Evolutionary conservation across 1,140 invertebrate species (phyloP), one percentile per base, ranked within the genome.

Genomic region (Nixonia krombeini): DNA sequence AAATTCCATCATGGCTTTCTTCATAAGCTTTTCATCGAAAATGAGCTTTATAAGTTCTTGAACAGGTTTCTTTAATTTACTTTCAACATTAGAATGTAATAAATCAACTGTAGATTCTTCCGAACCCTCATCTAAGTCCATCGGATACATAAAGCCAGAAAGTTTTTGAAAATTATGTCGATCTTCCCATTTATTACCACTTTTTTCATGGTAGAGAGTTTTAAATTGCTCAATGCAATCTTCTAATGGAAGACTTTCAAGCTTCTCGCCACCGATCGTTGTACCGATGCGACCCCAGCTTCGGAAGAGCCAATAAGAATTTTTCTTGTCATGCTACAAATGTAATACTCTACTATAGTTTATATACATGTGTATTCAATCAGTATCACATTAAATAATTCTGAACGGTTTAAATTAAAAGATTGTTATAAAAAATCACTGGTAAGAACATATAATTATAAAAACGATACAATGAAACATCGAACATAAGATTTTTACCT

Each of bases 281-380:
- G 97, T 99, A 5, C 97, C 80, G 72, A 98, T 96, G 63, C 97
- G 88, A 12, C 98, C 98, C 97, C 97, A 99, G 0, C 94, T 88
- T 18, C 94, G 88, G 79, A 96, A 97, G 7, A 97, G 67, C 89
- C 90, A 95, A 80, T 89, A 96, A 87, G 86, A 88, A 5, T 89
- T 86, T 28, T 81, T 81, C 12, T 81, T 86, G 78, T 98, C 95
- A 9, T 89, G 78, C 79, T 69, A 38, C 3, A 44, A 44, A 35
- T n/a, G n/a, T n/a, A n/a, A n/a, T n/a, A n/a, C n/a, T n/a, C n/a
- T n/a, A n/a, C n/a, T n/a, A n/a, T n/a, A n/a, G n/a, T n/a, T n/a
- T n/a, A n/a, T n/a, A n/a, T n/a, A n/a, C n/a, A n/a, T n/a, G n/a
- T n/a, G n/a, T n/a, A n/a, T n/a, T n/a, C n/a, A n/a, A n/a, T n/a